Evolutionary conservation across 2,888 invertebrate species (phyloP), one percentile per base, ranked within the genome.

Genomic region (Oscheius myriophilus): DNA sequence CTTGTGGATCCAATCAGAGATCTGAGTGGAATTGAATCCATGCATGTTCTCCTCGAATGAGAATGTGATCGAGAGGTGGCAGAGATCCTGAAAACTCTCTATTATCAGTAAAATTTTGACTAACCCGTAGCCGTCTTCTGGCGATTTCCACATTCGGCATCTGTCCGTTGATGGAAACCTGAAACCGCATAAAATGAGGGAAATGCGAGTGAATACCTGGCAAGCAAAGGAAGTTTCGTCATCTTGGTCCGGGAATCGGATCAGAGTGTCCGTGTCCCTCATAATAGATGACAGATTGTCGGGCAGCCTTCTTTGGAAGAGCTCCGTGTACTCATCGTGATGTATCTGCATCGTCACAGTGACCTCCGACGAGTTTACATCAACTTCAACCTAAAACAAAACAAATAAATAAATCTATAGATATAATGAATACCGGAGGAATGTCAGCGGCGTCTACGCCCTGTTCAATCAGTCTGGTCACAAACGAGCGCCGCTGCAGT

Each of bases 301-400:
- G 2, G 61, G 49, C 9, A 18, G 43, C 33, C 61, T 61, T 25
- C 33, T 46, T 46, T 46, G 46, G 33, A 49, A 61, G n/a, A 61
- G 16, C 16, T 16, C 9, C 25, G n/a, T 16, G 18, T 16, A 11
- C n/a, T 49, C 46, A 4, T 26, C 46, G 18, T 61, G 18, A 33
- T 23, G 25, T 16, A 61, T 61, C 39, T 61, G 61, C 61, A 61
- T 61, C 18, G 61, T 61, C 25, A 61, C 49, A 12, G 61, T 61
- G 49, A 61, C 61, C 2, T 46, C 61, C 45, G 49, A 49, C 16
- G 61, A 49, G 18, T 61, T 49, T 12, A 61, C 23, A 46, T 61
- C 26, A 12, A 26, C 33, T 18, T 26, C 9, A 7, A 45, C n/a
- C 61, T 61, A 26, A 1, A 39, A 49, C 14, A n/a, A 43, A 42